These are phyloP conservation scores for Bacillus rossius DNA, from an alignment of 1,140 invertebrate genomes.

Conservation along the genomic window DNA sequence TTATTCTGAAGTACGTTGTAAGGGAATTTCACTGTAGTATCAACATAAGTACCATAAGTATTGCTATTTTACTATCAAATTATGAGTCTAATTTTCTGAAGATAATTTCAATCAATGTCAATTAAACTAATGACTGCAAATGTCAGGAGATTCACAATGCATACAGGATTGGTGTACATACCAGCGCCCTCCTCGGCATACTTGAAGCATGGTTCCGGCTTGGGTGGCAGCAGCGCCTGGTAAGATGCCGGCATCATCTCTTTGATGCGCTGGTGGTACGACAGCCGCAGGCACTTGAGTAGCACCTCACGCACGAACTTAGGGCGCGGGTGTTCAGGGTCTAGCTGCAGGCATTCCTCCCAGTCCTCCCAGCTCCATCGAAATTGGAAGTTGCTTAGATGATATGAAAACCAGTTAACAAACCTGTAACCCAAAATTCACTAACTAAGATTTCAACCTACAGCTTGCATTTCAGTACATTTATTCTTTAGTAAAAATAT, in stretches of 20 bases:
- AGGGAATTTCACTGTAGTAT: too few species aligned
- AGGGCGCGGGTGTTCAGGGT: conserved; percentile 88
- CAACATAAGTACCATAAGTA: too few species aligned
- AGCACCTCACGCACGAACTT: conserved; percentile 94
- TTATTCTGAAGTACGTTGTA: too few species aligned
- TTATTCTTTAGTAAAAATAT: neutral
- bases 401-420: conserved; percentile 97
- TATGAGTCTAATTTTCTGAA: neutral
- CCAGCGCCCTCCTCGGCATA: conserved; percentile 74
- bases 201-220: conserved; percentile 75
- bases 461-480: neutral
- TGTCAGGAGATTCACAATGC: too few species aligned
- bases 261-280: conserved; percentile 89
- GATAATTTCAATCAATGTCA: neutral
- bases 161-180: conserved; percentile 42
- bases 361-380: conserved; percentile 98
- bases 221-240: conserved; percentile 72
- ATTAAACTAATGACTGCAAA: neutral
- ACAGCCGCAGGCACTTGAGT: conserved; percentile 86
- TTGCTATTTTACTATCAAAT: neutral
- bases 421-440: conserved; percentile 53
- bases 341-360: conserved; percentile 77
- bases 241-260: conserved; percentile 90
- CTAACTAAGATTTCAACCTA: neutral
- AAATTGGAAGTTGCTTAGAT: conserved; percentile 99